Percentiles rank a stretch among this genome's conserved stretches.
These are phyloP conservation scores for Telenomus remus DNA, from an alignment of 1,140 invertebrate species.

Conservation along the genomic window DNA sequence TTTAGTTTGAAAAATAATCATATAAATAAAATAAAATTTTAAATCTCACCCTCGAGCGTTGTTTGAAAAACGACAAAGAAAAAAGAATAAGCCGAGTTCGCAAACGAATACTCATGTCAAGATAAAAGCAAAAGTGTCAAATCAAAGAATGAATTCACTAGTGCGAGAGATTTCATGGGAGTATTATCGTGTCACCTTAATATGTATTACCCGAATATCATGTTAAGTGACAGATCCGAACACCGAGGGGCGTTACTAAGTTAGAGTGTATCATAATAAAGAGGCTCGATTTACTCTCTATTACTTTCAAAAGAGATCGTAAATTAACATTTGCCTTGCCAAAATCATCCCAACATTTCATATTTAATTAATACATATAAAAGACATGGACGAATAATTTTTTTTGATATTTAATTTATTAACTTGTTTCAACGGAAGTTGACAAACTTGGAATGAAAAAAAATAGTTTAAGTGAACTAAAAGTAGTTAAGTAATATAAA, in stretches of 20 bases:
- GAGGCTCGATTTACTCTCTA: constrained; percentile 48
- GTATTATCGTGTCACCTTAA: constrained; percentile 52
- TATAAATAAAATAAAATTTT: too few relatives aligned
- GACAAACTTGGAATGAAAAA: too few relatives aligned
- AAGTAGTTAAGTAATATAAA: too few relatives aligned
- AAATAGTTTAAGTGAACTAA: too few relatives aligned
- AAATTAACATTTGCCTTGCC: constrained; percentile 35
- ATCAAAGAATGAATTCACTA: constrained; percentile 50
- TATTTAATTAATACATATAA: too few relatives aligned
- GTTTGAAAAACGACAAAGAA: background rate
- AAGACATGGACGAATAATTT: too few relatives aligned
- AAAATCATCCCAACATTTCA: constrained; percentile 4
- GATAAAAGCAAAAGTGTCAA: constrained; percentile 53
- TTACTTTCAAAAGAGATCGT: constrained; percentile 44
- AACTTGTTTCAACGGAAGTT: too few relatives aligned
- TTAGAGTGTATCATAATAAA: constrained; percentile 55
- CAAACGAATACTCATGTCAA: constrained; percentile 30
- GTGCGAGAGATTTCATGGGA: constrained; percentile 43
- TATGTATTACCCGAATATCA: constrained; percentile 52
- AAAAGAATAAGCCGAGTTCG: constrained; percentile 15
- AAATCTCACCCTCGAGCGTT: too few relatives aligned
- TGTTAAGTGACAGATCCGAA: constrained; percentile 52
- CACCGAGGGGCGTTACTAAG: constrained; percentile 55
- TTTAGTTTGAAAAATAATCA: too few relatives aligned
- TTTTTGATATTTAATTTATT: too few relatives aligned